Evolutionary conservation across 2,113 vertebrate genomes (phyloP).

Genomic region (Phaethornis superciliosus): DNA sequence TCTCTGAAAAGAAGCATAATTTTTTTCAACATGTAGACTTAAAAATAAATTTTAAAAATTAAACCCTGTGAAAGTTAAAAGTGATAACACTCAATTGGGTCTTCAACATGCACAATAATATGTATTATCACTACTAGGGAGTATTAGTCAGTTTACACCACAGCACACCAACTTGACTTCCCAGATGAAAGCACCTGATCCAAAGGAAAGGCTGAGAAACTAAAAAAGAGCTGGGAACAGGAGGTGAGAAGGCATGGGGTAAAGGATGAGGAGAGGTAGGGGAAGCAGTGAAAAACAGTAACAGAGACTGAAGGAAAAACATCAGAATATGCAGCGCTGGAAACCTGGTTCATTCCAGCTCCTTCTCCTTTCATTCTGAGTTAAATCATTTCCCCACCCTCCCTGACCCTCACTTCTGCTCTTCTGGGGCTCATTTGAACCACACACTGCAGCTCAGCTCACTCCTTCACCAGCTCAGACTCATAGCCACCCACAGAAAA

Average conservation of each 20-base stretch:
- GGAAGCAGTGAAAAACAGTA: not conserved
- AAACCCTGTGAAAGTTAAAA: not conserved
- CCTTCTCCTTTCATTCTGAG: not conserved
- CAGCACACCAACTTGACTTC: not conserved
- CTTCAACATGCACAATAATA: not conserved
- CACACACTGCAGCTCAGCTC: not conserved
- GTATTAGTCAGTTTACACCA: not conserved
- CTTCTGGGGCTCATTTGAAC: not conserved
- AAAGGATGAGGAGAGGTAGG: not conserved
- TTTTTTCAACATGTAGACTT: not conserved
- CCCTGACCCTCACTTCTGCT: not conserved
- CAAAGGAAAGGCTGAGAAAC: not conserved
- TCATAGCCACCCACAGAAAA: not conserved
- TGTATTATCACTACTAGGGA: fast-evolving
- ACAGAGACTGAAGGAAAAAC: not conserved
- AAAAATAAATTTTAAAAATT: not conserved
- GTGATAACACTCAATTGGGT: not conserved
- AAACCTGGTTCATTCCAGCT: not conserved
- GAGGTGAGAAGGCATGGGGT: not conserved
- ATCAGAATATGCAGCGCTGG: not conserved
- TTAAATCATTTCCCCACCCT: not conserved
- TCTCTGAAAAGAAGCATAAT: not conserved
- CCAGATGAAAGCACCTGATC: slow-evolving; percentile 13
- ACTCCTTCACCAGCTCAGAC: not conserved
- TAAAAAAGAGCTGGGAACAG: not conserved